Evolutionary conservation across 1,140 invertebrate species (phyloP).

Genomic region (Trichomalopsis sarcophagae): DNA sequence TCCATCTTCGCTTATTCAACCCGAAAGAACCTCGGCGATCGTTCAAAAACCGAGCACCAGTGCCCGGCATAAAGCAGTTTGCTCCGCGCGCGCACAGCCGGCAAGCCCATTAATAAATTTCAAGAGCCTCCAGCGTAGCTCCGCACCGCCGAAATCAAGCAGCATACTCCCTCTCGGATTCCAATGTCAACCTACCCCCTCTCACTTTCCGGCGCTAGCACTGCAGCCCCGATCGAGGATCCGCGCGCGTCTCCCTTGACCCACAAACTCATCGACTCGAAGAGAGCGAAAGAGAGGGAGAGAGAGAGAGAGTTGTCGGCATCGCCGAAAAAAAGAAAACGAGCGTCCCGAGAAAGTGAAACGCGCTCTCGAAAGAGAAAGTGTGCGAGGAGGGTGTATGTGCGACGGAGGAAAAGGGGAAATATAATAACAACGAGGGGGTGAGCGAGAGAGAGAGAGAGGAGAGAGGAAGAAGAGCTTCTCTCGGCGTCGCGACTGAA

Average conservation of each 20-base stretch:
- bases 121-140: not conserved
- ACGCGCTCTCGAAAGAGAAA: slow-evolving; percentile 26
- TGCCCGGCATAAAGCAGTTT: not conserved
- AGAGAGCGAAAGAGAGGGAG: not conserved
- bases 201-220: not conserved
- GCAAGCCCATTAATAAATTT: slow-evolving; percentile 48
- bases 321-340: not conserved
- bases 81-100: not conserved
- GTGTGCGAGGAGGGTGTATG: not conserved
- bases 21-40: slow-evolving; percentile 2
- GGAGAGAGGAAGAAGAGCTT: not conserved
- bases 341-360: slow-evolving; percentile 9
- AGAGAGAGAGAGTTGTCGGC: not conserved
- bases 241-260: slow-evolving; percentile 44
- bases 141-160: slow-evolving; percentile 2
- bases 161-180: slow-evolving; percentile 16
- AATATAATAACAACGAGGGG: slow-evolving; percentile 4
- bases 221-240: not conserved
- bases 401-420: not conserved
- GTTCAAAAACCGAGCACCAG: not conserved
- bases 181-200: slow-evolving; percentile 42
- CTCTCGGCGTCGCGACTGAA: not conserved
- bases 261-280: slow-evolving; percentile 52
- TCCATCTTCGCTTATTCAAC: not conserved
- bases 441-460: too few species aligned